Evolutionary conservation across 2,888 invertebrate species (phyloP).

Genomic region (Monopis laevigella): DNA sequence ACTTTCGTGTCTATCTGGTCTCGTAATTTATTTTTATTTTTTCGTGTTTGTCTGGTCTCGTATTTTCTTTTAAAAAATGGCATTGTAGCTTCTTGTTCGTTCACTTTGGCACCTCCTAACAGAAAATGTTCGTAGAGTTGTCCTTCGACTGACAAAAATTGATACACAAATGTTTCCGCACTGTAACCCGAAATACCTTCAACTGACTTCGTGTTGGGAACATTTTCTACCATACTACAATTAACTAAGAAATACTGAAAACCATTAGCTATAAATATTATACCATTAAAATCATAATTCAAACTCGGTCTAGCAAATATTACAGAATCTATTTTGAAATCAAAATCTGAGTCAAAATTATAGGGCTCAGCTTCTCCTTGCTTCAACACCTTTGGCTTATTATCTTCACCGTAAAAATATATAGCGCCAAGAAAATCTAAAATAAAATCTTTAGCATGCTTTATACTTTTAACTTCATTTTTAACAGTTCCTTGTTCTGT

Average conservation of each 20-base stretch:
- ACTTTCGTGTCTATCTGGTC: too few species aligned
- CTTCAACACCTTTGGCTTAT: neutral
- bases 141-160: neutral
- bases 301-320: constrained; percentile 1
- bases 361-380: neutral
- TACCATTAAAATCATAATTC: constrained; percentile 3
- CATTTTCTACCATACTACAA: constrained; percentile 2
- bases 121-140: constrained; percentile 1
- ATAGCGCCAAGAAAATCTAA: neutral
- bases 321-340: neutral
- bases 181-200: neutral
- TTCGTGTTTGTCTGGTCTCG: too few species aligned
- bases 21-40: too few species aligned
- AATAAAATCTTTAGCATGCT: constrained; percentile 3
- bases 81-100: neutral
- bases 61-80: too few species aligned
- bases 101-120: neutral
- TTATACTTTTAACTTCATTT: neutral
- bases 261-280: neutral
- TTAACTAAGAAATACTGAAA: neutral
- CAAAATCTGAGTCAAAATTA: neutral
- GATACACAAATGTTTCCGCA: neutral
- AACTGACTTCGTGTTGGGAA: neutral
- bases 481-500: constrained; percentile 1
- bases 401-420: constrained; percentile 1